phyloP scores from a whole-genome alignment of 30 jellyfish, hydroid and myxozoan species.

The Turritopsis dohrnii region DNA sequence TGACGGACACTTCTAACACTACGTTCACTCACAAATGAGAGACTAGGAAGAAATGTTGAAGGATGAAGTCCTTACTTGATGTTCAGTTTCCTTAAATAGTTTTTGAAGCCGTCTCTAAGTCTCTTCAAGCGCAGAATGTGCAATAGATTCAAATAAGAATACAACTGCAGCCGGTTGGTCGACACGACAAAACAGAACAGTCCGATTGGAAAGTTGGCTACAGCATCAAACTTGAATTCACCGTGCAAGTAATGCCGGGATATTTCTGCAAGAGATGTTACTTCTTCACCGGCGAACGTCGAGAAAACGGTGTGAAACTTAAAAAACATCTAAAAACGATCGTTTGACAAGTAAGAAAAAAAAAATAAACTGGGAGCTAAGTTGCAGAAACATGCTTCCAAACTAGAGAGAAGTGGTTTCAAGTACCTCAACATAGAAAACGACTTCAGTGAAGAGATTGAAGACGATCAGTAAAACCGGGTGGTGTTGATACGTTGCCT shows the following conservation, averaged over 20 bases:
- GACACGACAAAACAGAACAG: slow-evolving; percentile 41
- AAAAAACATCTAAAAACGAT: slow-evolving; percentile 47
- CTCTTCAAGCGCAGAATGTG: slow-evolving; percentile 60
- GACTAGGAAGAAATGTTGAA: background rate
- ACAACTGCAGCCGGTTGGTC: slow-evolving; percentile 28
- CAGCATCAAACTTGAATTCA: slow-evolving; percentile 45
- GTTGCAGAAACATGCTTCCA: too few relatives aligned
- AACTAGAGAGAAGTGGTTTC: too few relatives aligned
- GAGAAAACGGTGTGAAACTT: slow-evolving; percentile 58
- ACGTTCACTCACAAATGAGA: background rate
- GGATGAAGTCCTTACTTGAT: slow-evolving; percentile 60
- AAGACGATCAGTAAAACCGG: slow-evolving; percentile 3
- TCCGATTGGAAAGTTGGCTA: slow-evolving; percentile 63
- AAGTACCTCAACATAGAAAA: slow-evolving; percentile 62
- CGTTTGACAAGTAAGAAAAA: background rate
- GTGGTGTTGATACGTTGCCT: slow-evolving; percentile 55
- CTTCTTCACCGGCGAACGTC: slow-evolving; percentile 42
- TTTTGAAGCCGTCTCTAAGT: slow-evolving; percentile 35
- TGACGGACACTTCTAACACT: too few relatives aligned
- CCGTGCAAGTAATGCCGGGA: slow-evolving; percentile 50
- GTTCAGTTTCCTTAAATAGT: slow-evolving; percentile 43
- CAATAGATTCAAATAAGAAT: slow-evolving; percentile 44
- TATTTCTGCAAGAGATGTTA: slow-evolving; percentile 34
- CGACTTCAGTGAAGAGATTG: slow-evolving; percentile 47
- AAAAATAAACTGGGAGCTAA: too few relatives aligned